phyloP scores from a whole-genome alignment of 2,888 invertebrate species.

The Drosophila siamana region DNA sequence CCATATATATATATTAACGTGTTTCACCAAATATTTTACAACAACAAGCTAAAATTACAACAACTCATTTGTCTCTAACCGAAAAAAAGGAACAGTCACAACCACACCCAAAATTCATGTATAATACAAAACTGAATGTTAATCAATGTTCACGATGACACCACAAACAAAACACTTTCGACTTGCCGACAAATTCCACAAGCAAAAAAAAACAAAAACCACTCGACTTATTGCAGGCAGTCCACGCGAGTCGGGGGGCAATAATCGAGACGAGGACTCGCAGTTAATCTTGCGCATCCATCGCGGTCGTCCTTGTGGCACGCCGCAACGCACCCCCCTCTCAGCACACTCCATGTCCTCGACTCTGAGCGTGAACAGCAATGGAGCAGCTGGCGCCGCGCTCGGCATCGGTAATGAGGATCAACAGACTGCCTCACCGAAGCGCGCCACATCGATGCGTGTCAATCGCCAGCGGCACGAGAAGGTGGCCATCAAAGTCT shows the following conservation, averaged over 20 bases:
- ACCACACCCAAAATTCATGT: slow-evolving; percentile 57
- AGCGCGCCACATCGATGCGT: slow-evolving; percentile 86
- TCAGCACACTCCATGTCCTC: slow-evolving; percentile 88
- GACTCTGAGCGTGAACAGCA: slow-evolving; percentile 88
- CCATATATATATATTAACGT: slow-evolving; percentile 45
- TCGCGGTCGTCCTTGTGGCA: slow-evolving; percentile 89
- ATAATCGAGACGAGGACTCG: slow-evolving; percentile 93
- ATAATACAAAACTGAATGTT: slow-evolving; percentile 61
- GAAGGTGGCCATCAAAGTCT: slow-evolving; percentile 93
- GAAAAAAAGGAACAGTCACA: slow-evolving; percentile 24
- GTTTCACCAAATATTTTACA: slow-evolving; percentile 21
- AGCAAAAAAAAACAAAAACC: slow-evolving; percentile 2
- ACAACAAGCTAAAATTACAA: slow-evolving; percentile 8
- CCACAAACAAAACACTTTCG: slow-evolving; percentile 45
- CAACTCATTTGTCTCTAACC: slow-evolving; percentile 39
- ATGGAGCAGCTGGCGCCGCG: slow-evolving; percentile 63
- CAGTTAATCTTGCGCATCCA: slow-evolving; percentile 95
- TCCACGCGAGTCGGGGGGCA: slow-evolving; percentile 87
- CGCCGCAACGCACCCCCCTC: slow-evolving; percentile 85
- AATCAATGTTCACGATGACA: slow-evolving; percentile 36
- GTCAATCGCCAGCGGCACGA: slow-evolving; percentile 89
- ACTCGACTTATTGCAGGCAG: slow-evolving; percentile 87
- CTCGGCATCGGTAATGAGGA: slow-evolving; percentile 50
- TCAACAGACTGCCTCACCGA: slow-evolving; percentile 74
- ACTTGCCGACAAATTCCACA: slow-evolving; percentile 50